A percentile compares a stretch with the other conserved stretches of the same genome.
Evolutionary conservation across 2,888 invertebrate species (phyloP).

Genomic region (Pegoplata infirma): DNA sequence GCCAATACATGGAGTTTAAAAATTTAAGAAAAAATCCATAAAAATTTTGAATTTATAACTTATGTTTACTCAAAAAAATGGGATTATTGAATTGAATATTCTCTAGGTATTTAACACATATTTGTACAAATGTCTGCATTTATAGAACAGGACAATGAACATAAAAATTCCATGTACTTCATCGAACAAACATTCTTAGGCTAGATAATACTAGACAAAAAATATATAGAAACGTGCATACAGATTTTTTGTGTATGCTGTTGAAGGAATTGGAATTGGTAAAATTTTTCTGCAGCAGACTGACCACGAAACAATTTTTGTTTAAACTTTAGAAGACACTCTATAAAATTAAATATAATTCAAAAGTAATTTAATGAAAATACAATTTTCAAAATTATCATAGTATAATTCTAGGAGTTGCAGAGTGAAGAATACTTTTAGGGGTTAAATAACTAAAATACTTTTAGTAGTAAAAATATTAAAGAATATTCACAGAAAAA

Average conservation of each 20-base stretch:
- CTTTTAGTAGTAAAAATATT: no score
- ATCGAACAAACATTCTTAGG: not conserved
- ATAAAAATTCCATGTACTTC: not conserved
- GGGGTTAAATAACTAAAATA: no score
- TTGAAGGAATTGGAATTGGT: no score
- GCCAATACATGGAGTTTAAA: no score
- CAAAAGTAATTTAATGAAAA: constrained; percentile 55
- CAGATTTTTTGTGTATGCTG: no score
- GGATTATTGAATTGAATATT: no score
- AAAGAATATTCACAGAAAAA: no score
- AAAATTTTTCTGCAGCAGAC: constrained; percentile 20
- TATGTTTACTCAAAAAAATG: no score
- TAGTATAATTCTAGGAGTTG: constrained; percentile 9
- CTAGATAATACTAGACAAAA: no score
- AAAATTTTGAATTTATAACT: no score
- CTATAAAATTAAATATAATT: constrained; percentile 56
- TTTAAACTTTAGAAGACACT: constrained; percentile 38
- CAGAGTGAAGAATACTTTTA: constrained; percentile 29
- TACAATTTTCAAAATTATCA: constrained; percentile 57
- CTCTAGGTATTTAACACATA: constrained; percentile 54
- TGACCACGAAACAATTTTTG: not conserved
- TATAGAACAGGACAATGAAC: constrained; percentile 6
- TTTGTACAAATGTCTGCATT: constrained; percentile 50
- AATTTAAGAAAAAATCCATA: no score
- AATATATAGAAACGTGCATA: no score